Evolutionary conservation across 2,888 invertebrate species (phyloP).

Genomic region (Camponotus fellah): DNA sequence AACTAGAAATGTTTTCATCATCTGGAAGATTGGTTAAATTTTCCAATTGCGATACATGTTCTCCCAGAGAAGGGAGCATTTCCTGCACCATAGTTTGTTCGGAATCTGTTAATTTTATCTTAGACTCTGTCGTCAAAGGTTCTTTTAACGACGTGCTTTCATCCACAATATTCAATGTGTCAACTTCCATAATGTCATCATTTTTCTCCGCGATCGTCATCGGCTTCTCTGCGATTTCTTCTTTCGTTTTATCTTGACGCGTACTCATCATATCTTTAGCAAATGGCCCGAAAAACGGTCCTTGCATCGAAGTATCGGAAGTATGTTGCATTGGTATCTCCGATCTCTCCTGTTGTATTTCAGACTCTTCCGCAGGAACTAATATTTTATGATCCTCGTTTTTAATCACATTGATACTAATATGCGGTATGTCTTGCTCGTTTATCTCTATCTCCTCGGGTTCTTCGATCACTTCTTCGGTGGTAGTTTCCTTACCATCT

Average conservation of each 20-base stretch:
- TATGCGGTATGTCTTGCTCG: slow-evolving; percentile 91
- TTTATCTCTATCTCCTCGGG: slow-evolving; percentile 92
- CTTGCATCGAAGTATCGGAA: slow-evolving; percentile 73
- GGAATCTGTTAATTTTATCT: slow-evolving; percentile 14
- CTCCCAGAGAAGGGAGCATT: background rate
- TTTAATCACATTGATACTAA: slow-evolving; percentile 90
- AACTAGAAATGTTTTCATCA: background rate
- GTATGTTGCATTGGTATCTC: slow-evolving; percentile 31
- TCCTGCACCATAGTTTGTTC: background rate
- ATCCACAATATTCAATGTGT: slow-evolving; percentile 12
- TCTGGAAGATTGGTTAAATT: background rate
- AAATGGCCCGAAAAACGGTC: slow-evolving; percentile 79
- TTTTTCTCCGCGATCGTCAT: background rate
- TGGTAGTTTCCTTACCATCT: slow-evolving; percentile 94
- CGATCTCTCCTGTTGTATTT: background rate
- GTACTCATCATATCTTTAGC: slow-evolving; percentile 74
- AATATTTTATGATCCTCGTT: slow-evolving; percentile 86
- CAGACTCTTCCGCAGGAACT: background rate
- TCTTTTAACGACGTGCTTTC: background rate
- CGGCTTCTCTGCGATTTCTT: slow-evolving; percentile 66
- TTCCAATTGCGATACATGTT: background rate
- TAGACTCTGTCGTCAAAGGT: background rate
- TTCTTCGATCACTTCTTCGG: slow-evolving; percentile 94
- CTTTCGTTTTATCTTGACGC: background rate
- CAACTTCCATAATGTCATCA: background rate